Conservation (phyloP, 2,888 invertebrate species). For the Pollenia angustigena region DNA sequence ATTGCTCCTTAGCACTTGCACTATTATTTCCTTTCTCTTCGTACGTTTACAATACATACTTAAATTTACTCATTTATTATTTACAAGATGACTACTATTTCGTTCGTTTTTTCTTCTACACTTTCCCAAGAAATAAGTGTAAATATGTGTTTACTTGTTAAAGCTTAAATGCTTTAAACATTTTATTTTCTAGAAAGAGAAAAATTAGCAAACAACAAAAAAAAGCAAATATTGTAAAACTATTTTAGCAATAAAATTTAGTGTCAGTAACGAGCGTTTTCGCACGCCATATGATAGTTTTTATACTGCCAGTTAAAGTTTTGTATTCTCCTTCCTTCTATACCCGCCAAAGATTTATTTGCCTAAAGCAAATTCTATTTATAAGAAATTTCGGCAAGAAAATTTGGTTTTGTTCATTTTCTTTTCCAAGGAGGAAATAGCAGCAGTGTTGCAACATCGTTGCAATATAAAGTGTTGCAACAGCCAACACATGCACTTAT, state of each 20-base stretch:
- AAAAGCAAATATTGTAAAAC: conserved; percentile 33
- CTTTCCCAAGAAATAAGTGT: not conserved
- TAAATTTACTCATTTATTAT: conserved; percentile 28
- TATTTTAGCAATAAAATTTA: conserved; percentile 33
- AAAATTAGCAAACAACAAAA: conserved; percentile 25
- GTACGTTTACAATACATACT: not conserved
- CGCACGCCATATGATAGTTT: conserved; percentile 58
- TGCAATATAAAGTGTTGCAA: conserved; percentile 27
- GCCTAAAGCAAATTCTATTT: conserved; percentile 38
- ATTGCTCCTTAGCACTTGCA: not conserved
- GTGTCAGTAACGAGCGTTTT: conserved; percentile 54
- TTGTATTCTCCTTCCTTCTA: not conserved
- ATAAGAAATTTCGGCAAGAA: conserved; percentile 11
- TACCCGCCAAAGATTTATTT: conserved; percentile 42
- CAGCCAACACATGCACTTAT: not conserved
- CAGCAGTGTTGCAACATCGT: conserved; percentile 43
- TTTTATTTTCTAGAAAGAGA: conserved; percentile 30
- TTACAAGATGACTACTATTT: conserved; percentile 29
- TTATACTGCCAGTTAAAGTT: conserved; percentile 24
- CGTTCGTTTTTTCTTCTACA: not conserved
- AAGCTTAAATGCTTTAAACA: conserved; percentile 47
- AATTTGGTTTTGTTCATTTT: not conserved
- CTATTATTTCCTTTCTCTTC: not conserved
- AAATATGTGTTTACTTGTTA: conserved; percentile 18
- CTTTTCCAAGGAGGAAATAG: conserved; percentile 8